phyloP scores from a whole-genome alignment of 2,113 vertebrate genomes.

The Cebus imitator region DNA sequence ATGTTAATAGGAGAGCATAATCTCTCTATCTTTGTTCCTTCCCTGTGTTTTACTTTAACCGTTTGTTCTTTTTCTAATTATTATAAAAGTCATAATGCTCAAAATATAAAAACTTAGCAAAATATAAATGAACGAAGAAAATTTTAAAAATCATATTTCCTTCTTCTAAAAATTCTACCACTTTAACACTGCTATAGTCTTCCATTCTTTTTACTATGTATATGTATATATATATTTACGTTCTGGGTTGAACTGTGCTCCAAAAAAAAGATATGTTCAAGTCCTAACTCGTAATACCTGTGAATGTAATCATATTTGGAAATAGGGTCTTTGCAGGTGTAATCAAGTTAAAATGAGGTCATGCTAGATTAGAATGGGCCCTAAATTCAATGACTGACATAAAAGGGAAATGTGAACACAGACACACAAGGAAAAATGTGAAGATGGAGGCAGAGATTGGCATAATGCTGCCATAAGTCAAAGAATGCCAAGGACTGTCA shows the following conservation, averaged over 20 bases:
- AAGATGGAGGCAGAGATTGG: not conserved
- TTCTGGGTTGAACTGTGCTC: not conserved
- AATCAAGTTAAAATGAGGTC: not conserved
- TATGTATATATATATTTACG: not conserved
- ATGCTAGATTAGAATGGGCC: not conserved
- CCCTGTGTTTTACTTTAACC: not conserved
- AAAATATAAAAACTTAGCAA: slow-evolving; percentile 1
- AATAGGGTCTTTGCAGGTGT: not conserved
- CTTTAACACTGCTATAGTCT: not conserved
- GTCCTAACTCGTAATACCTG: not conserved
- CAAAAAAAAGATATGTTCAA: not conserved
- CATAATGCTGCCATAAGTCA: not conserved
- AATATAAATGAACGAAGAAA: slow-evolving; percentile 9
- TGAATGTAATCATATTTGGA: not conserved
- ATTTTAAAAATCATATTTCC: not conserved
- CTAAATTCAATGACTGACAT: not conserved
- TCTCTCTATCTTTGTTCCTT: not conserved
- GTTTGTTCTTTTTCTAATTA: slow-evolving; percentile 10
- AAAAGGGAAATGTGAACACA: not conserved
- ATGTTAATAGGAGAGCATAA: not conserved
- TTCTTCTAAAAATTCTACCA: not conserved
- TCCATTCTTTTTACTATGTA: not conserved
- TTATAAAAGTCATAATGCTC: not conserved
- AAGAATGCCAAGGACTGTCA: not conserved
- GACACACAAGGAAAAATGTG: not conserved